Evolutionary conservation across 2,888 invertebrate genomes (phyloP), one percentile per base, ranked within the genome.

Genomic region (Netelia inedita): DNA sequence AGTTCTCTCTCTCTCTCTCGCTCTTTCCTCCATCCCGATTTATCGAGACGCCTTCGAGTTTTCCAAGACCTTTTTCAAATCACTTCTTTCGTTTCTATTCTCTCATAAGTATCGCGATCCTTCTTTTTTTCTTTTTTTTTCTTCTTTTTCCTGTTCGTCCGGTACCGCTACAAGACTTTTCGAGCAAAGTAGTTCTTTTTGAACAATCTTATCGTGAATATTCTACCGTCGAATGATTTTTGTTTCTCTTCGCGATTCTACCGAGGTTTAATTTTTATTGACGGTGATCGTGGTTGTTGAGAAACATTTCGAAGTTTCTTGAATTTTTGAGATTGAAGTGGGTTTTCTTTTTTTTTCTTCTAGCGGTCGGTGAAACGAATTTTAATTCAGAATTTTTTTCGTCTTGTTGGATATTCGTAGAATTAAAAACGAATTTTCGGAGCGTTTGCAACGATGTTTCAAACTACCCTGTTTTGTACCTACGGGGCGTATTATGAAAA

Each of bases 11-110:
- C 55, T 23, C 78, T 55, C 66, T 50, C 55, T 2, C 55, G n/a
- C 41, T n/a, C 69, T 46, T 14, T 21, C 5, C 21, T 5, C 71
- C 11, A 46, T 76, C 61, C 63, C 74, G 83, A 80, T 82, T 82
- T 82, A 82, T 82, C 76, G 82, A 76, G 82, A 82, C 76, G 76
- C 82, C 76, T 76, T 82, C 76, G 61, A 57, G 63, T 71, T 74
- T 71, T 76, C 71, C 71, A 63, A 55, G 65, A 69, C 50, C 66
- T 71, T 65, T 59, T 6, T 61, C 76, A 72, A 66, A 78, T 82
- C 82, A 68, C 82, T 78, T 82, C 78, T 66, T 59, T 76, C 65
- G 55, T 65, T 76, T 82, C 71, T 72, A 68, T 71, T 73, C 59
- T 55, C 66, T 68, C 59, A 63, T 72, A 53, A 53, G 76, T 76